Evolutionary conservation across 2,888 invertebrate species (phyloP).

Genomic region (Ophion ventricosus): DNA sequence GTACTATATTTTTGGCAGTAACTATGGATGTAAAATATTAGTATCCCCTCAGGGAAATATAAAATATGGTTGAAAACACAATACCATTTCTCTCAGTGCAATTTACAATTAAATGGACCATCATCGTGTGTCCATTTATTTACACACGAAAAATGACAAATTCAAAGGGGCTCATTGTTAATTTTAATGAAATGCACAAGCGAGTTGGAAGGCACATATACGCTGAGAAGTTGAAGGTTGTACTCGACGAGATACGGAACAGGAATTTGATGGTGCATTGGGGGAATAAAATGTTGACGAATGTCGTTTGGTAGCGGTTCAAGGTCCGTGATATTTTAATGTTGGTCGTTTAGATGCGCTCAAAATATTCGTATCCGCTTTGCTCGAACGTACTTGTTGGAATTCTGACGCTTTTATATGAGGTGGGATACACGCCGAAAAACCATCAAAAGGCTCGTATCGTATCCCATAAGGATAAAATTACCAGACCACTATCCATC

Average conservation of each 20-base stretch:
- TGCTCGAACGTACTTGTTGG: not conserved
- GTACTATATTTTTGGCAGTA: too few species aligned
- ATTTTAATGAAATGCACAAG: not conserved
- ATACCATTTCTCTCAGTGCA: too few species aligned
- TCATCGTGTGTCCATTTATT: not conserved
- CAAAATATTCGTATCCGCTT: not conserved
- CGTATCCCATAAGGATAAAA: not conserved
- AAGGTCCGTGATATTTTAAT: not conserved
- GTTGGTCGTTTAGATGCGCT: not conserved
- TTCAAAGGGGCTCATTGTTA: not conserved
- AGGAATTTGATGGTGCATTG: not conserved
- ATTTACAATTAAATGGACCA: too few species aligned
- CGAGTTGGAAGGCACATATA: not conserved
- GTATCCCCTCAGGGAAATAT: too few species aligned
- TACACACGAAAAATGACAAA: not conserved
- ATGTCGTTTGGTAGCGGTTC: not conserved
- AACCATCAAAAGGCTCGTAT: not conserved
- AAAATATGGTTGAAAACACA: too few species aligned
- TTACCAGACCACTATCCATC: slow-evolving; percentile 5
- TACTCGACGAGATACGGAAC: not conserved
- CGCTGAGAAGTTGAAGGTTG: not conserved
- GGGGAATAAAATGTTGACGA: not conserved
- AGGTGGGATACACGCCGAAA: slow-evolving; percentile 2
- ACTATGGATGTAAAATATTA: too few species aligned
- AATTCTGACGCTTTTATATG: not conserved